These are phyloP conservation scores for Zoroaster sp. DNA, from an alignment of 53 echinoderm and acorn worm genomes.

Conservation along the genomic window DNA sequence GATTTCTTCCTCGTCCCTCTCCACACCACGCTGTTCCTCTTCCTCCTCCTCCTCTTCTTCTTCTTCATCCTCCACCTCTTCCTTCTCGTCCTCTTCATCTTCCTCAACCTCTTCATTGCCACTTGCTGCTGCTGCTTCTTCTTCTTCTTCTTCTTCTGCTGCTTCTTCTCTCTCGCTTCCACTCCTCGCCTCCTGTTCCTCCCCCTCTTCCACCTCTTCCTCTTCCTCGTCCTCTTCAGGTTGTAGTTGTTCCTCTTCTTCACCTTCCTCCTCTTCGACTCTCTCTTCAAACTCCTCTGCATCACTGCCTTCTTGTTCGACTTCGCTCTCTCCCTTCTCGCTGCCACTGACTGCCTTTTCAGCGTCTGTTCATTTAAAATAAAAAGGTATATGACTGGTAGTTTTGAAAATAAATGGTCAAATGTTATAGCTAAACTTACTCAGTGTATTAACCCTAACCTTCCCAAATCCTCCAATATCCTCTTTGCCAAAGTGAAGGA, in stretches of 20 bases:
- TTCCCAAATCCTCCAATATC: too few species aligned
- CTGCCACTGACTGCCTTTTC: constrained; percentile 51
- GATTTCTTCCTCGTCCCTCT: constrained; percentile 85
- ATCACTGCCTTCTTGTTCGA: constrained; percentile 53
- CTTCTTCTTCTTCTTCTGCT: constrained; percentile 17
- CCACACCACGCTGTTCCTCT: constrained; percentile 45
- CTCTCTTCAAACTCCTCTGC: constrained; percentile 62
- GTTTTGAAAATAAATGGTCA: too few species aligned
- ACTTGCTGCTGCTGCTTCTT: constrained; percentile 17
- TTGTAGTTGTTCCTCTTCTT: background rate
- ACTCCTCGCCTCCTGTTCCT: constrained; percentile 3
- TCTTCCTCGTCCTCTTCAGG: constrained; percentile 30
- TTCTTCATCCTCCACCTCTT: constrained; percentile 22
- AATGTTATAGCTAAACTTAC: too few species aligned
- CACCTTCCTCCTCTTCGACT: constrained; percentile 53
- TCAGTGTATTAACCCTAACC: too few species aligned
- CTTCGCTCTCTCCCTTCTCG: constrained; percentile 38
- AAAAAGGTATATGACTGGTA: too few species aligned
- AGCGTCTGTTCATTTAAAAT: too few species aligned
- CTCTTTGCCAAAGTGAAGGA: too few species aligned
- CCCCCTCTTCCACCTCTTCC: constrained; percentile 58
- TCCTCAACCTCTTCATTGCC: constrained; percentile 54
- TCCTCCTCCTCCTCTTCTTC: constrained; percentile 66
- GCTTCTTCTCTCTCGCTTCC: constrained; percentile 13
- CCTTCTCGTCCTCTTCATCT: constrained; percentile 62